These are phyloP conservation scores for Xiphophorus birchmanni DNA, from an alignment of 2,797 vertebrate genomes.

Conservation along the genomic window DNA sequence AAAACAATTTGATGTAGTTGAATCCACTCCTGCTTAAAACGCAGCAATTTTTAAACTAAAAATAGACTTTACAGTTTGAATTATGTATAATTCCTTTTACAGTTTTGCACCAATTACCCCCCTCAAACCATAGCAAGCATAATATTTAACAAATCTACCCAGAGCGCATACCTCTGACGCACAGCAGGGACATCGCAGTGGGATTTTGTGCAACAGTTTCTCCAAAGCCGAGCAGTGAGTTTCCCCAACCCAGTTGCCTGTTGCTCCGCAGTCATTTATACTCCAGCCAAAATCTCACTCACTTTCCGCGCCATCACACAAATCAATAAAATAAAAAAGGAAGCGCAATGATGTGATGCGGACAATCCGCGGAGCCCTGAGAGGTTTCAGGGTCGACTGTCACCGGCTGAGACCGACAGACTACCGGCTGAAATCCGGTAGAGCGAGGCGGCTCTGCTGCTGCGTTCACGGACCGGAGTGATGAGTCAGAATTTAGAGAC, in stretches of 20 bases:
- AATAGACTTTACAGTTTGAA: no score
- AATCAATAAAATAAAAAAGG: neutral
- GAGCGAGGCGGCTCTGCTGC: conserved; percentile 57
- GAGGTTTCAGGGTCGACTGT: conserved; percentile 21
- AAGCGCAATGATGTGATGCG: neutral
- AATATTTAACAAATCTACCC: neutral
- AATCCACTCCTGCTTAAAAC: no score
- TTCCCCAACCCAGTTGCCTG: conserved; percentile 43
- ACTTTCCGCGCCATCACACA: conserved; percentile 23
- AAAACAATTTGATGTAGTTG: no score
- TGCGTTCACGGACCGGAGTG: conserved; percentile 28
- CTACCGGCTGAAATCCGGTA: conserved; percentile 45
- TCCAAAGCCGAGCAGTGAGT: conserved; percentile 44
- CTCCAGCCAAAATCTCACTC: neutral
- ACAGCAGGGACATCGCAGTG: conserved; percentile 80
- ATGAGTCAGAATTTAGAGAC: conserved; percentile 14
- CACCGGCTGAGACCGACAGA: conserved; percentile 30
- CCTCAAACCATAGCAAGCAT: neutral
- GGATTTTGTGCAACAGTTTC: conserved; percentile 52
- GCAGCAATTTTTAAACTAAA: no score
- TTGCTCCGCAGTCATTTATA: conserved; percentile 44
- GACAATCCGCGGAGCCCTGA: neutral
- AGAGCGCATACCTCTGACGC: conserved; percentile 76
- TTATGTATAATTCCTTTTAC: neutral
- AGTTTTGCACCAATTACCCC: neutral